These are phyloP conservation scores for Pituophis catenifer DNA, from an alignment of 2,113 vertebrate species.

Conservation along the genomic window DNA sequence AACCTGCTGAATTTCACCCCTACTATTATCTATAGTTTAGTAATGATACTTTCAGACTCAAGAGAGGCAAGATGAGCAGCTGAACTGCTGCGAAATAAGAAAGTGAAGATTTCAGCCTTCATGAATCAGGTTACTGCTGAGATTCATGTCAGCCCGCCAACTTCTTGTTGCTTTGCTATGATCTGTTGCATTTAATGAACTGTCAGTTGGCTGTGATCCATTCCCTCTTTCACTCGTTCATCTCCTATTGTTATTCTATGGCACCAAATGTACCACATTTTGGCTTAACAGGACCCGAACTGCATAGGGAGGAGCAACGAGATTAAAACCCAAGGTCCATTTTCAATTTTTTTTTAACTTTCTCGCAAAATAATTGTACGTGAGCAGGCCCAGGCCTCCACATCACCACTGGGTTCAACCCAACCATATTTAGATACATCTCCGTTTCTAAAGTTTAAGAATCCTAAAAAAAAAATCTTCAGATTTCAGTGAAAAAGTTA, in stretches of 20 bases:
- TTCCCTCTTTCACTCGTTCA: constrained; percentile 45
- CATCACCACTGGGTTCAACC: constrained; percentile 7
- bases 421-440: background rate
- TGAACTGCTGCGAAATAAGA: background rate
- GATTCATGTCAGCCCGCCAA: constrained; percentile 46
- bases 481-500: background rate
- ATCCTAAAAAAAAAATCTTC: background rate
- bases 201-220: constrained; percentile 53
- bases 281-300: constrained; percentile 17
- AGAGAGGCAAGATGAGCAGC: background rate
- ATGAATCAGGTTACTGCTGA: constrained; percentile 54
- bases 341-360: constrained; percentile 29
- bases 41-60: background rate
- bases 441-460: background rate
- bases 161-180: constrained; percentile 59
- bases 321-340: constrained; percentile 41
- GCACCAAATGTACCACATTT: constrained; percentile 7
- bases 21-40: background rate
- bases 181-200: constrained; percentile 45
- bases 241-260: constrained; percentile 46
- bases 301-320: constrained; percentile 36
- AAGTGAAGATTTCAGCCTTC: constrained; percentile 33
- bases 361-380: constrained; percentile 38
- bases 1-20: no score
- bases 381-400: constrained; percentile 18